phyloP scores from a whole-genome alignment of 2,797 vertebrate species.

The Sphaeramia orbicularis region DNA sequence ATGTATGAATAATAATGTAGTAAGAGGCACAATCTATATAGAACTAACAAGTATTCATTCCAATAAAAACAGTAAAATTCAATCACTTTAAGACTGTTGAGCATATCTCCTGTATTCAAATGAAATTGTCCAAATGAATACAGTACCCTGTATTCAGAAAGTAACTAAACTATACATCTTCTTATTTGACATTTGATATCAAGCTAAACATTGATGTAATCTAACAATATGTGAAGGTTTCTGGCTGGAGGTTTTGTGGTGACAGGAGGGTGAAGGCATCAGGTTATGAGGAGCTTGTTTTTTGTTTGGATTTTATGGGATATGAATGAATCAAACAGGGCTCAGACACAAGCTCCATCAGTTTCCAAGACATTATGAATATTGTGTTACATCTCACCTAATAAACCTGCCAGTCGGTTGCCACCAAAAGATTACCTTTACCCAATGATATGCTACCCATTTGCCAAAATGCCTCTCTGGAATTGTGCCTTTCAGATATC shows the following conservation, averaged over 20 bases:
- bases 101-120: too few species aligned
- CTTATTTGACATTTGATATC: slow-evolving; percentile 51
- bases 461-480: slow-evolving; percentile 60
- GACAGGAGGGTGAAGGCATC: slow-evolving; percentile 33
- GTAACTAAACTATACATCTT: slow-evolving; percentile 22
- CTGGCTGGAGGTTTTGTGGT: slow-evolving; percentile 27
- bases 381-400: slow-evolving; percentile 63
- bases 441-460: slow-evolving; percentile 44
- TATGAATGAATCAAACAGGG: slow-evolving; percentile 50
- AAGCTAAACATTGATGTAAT: slow-evolving; percentile 31
- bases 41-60: too few species aligned
- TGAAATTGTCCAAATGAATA: too few species aligned
- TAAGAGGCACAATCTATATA: too few species aligned
- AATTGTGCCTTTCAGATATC: slow-evolving; percentile 56
- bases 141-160: background rate
- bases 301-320: slow-evolving; percentile 33
- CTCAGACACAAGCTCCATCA: slow-evolving; percentile 54
- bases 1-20: too few species aligned
- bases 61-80: too few species aligned
- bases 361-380: slow-evolving; percentile 47
- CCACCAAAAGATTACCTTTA: slow-evolving; percentile 52
- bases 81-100: too few species aligned
- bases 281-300: slow-evolving; percentile 9
- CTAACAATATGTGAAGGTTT: slow-evolving; percentile 22
- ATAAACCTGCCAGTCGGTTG: slow-evolving; percentile 70